Evolutionary conservation across 2,113 vertebrate genomes (phyloP), one percentile per base, ranked within the genome.

Genomic region (Lasiurus cinereus): DNA sequence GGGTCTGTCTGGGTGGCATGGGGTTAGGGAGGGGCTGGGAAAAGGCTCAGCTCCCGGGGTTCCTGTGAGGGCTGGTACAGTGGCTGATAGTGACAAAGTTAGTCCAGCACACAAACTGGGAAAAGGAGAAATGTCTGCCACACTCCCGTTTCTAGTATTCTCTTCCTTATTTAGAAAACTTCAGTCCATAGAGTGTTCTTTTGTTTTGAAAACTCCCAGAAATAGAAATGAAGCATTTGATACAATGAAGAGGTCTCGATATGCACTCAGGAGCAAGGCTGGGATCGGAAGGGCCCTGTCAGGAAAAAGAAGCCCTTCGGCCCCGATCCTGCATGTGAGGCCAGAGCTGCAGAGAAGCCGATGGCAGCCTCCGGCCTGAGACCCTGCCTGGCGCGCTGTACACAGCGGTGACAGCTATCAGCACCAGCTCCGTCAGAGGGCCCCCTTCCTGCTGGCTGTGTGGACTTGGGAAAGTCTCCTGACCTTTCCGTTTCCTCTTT

Each of bases 161-260:
- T 39, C 59, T 36, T 21, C 74, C 70, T 88, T 92, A 74, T 36
- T 79, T 76, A 88, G 92, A 90, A 92, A 74, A 88, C 52, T 11
- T 21, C 76, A 73, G 36, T 9, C 62, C 31, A 52, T 0, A 13
- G 27, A 33, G 18, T 31, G 39, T 18, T 50, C 73, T 73, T 59
- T 56, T 16, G 4, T 54, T 64, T 31, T 13, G 66, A 52, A 67
- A 95, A 70, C 52, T 19, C 74, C 43, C 48, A 83, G 83, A 46
- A 16, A 56, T 19, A 69, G 54, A 59, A 66, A 12, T 24, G 22
- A 64, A 69, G n/a, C 13, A 31, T 29, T 8, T 11, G 12, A 22
- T 9, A 6, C n/a, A 52, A 39, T 2, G 48, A 54, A 52, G 39
- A 27, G 16, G 9, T 72, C 67, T 22, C 19, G 1, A 2, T 2